A percentile compares a stretch with the other conserved stretches of the same genome.
phyloP scores from a whole-genome alignment of 1,140 invertebrate species.

The Ladona fulva region DNA sequence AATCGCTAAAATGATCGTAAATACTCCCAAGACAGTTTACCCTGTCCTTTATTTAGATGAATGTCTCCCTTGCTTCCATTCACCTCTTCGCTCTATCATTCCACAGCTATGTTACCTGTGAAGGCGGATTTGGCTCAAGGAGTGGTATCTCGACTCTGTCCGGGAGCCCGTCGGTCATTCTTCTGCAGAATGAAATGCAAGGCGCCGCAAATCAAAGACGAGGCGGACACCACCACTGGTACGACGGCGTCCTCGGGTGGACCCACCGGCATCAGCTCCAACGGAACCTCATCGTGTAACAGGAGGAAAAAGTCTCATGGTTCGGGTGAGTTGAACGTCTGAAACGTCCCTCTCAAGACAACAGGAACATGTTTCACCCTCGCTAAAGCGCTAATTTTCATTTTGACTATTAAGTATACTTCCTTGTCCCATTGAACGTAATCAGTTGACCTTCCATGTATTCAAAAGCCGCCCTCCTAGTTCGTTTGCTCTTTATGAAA shows the following conservation, averaged over 20 bases:
- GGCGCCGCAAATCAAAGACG: constrained; percentile 56
- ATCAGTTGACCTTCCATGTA: too few relatives aligned
- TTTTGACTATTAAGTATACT: too few relatives aligned
- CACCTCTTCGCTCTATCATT: neutral
- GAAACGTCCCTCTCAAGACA: too few relatives aligned
- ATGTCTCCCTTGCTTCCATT: too few relatives aligned
- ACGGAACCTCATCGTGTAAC: constrained; percentile 50
- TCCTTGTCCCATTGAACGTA: too few relatives aligned
- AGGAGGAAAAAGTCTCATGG: constrained; percentile 56
- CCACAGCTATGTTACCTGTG: constrained; percentile 77
- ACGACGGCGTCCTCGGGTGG: constrained; percentile 28
- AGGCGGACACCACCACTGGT: constrained; percentile 53
- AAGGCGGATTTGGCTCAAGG: constrained; percentile 75
- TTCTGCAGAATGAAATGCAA: constrained; percentile 90
- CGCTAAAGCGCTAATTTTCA: too few relatives aligned
- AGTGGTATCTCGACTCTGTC: constrained; percentile 58
- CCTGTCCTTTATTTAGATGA: too few relatives aligned
- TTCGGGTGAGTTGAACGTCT: constrained; percentile 38
- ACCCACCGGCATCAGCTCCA: constrained; percentile 61
- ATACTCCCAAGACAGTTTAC: too few relatives aligned
- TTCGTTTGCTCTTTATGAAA: too few relatives aligned
- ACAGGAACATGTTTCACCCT: too few relatives aligned
- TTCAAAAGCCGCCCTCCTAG: too few relatives aligned
- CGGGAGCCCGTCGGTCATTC: constrained; percentile 81
- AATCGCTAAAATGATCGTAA: too few relatives aligned